These are phyloP conservation scores for Coronaproctus castanopsis DNA, from an alignment of 2,888 invertebrate genomes.

Conservation along the genomic window DNA sequence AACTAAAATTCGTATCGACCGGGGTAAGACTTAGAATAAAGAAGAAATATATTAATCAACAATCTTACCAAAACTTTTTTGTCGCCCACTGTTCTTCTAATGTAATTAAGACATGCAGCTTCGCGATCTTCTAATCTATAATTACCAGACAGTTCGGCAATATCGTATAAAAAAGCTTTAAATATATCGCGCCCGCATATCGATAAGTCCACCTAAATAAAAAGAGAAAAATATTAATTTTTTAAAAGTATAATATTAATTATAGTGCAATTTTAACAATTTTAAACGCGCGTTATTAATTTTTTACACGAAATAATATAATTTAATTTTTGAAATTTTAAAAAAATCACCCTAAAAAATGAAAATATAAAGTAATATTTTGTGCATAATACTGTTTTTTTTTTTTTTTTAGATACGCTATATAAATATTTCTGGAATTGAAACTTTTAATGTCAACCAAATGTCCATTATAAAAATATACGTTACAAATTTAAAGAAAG, in stretches of 20 bases:
- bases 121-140: slow-evolving; percentile 78
- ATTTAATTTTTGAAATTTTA: no score
- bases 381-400: no score
- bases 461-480: no score
- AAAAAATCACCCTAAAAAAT: no score
- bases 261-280: not conserved
- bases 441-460: no score
- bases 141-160: slow-evolving; percentile 64
- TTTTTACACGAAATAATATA: no score
- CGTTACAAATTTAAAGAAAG: no score
- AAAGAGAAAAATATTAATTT: not conserved
- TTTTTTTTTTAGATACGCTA: no score
- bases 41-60: no score
- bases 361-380: no score
- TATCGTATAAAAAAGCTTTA: slow-evolving; percentile 81
- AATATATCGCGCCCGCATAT: slow-evolving; percentile 77
- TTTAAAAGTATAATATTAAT: not conserved
- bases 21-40: not conserved
- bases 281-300: not conserved
- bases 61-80: slow-evolving; percentile 78
- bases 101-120: slow-evolving; percentile 75
- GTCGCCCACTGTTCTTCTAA: slow-evolving; percentile 67
- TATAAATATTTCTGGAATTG: no score
- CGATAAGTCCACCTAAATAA: slow-evolving; percentile 68
- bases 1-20: no score